These are phyloP conservation scores for Chaetorhynchus papuensis DNA, from an alignment of 2,113 vertebrate species.

Conservation along the genomic window DNA sequence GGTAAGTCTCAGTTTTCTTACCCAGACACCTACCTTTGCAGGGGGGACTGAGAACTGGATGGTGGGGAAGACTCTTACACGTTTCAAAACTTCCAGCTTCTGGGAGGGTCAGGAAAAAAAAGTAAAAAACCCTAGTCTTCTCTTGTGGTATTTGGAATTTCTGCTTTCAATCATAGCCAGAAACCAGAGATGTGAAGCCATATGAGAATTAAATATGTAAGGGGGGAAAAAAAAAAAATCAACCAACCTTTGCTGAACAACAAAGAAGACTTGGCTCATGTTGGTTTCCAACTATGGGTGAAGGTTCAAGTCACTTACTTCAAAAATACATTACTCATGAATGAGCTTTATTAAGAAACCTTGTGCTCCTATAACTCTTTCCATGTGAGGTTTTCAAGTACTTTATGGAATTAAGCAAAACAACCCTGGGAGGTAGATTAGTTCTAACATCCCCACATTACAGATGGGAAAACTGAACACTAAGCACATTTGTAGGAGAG, in stretches of 20 bases:
- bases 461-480: conserved; percentile 58
- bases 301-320: conserved; percentile 66
- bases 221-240: neutral
- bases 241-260: conserved; percentile 50
- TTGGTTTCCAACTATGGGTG: conserved; percentile 63
- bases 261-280: conserved; percentile 45
- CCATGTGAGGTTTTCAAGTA: conserved; percentile 66
- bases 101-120: conserved; percentile 42
- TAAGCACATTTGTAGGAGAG: conserved; percentile 57
- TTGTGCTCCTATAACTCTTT: conserved; percentile 62
- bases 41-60: neutral
- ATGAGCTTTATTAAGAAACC: conserved; percentile 66
- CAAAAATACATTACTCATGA: conserved; percentile 66
- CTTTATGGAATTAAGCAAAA: conserved; percentile 66
- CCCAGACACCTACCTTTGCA: neutral
- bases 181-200: conserved; percentile 47
- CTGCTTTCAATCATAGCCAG: conserved; percentile 59
- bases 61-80: neutral
- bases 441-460: conserved; percentile 64
- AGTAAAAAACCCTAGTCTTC: neutral
- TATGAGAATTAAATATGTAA: conserved; percentile 50
- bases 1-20: neutral
- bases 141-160: conserved; percentile 61
- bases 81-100: conserved; percentile 42
- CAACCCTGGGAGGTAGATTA: conserved; percentile 65